These are phyloP conservation scores for Ommatoiulus sabulosus DNA, from an alignment of 2,888 invertebrate genomes.

Conservation along the genomic window DNA sequence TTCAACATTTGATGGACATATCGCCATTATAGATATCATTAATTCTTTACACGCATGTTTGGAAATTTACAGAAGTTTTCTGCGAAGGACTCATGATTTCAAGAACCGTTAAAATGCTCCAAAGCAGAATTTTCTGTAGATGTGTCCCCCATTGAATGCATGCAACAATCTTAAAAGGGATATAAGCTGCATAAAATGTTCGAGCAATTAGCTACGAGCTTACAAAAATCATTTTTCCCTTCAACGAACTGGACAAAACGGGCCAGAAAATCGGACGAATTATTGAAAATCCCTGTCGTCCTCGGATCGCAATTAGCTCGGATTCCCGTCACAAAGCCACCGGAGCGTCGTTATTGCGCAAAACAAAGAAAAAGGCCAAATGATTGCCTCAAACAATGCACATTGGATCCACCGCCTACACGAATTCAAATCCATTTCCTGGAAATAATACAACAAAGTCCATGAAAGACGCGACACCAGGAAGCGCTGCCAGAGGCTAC, in stretches of 20 bases:
- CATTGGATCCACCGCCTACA: background rate
- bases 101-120: no score
- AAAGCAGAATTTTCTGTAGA: no score
- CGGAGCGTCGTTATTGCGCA: background rate
- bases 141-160: no score
- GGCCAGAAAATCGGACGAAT: background rate
- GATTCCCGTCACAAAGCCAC: background rate
- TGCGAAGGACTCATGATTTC: no score
- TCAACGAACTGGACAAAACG: background rate
- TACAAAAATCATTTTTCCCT: background rate
- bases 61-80: no score
- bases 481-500: background rate
- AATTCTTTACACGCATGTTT: no score
- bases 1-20: no score
- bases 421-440: constrained; percentile 39
- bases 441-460: constrained; percentile 43
- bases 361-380: constrained; percentile 39
- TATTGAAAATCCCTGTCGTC: background rate
- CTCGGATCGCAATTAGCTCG: constrained; percentile 30
- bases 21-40: no score
- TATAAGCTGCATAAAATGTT: background rate
- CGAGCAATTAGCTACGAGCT: background rate
- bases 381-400: background rate
- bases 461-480: constrained; percentile 25
- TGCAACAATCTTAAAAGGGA: no score